These are phyloP conservation scores for Leucopternis melanops DNA, from an alignment of 2,113 vertebrate genomes.

Conservation along the genomic window DNA sequence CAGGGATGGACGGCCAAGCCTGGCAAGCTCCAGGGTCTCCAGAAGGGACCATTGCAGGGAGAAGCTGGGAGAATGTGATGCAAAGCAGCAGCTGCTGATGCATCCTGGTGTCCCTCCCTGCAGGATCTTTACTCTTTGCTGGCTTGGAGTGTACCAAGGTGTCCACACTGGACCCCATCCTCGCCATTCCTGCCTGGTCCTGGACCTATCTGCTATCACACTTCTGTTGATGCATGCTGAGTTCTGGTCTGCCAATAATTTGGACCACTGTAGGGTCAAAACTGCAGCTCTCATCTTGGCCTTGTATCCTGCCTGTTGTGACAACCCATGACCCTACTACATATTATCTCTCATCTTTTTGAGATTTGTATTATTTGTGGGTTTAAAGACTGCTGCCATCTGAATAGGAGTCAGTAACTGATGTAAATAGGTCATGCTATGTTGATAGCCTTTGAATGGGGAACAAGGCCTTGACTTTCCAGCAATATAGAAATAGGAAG, in stretches of 20 bases:
- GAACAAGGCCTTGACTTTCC: neutral
- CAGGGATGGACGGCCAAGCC: neutral
- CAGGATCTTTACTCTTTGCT: neutral
- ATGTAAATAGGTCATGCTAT: neutral
- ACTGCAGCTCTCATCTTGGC: neutral
- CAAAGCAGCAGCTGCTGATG: neutral
- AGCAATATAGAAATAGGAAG: neutral
- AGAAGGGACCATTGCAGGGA: neutral
- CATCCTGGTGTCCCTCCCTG: neutral
- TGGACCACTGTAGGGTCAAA: neutral
- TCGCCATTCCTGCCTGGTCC: fast-evolving
- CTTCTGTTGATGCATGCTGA: neutral
- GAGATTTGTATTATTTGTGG: neutral
- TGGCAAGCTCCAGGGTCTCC: neutral
- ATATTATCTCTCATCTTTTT: neutral
- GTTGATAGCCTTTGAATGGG: neutral
- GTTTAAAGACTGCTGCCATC: neutral
- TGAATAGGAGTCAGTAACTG: neutral
- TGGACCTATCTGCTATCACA: neutral
- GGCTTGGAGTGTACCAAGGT: neutral
- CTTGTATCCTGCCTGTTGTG: neutral
- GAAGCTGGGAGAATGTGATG: neutral
- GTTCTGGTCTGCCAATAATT: neutral
- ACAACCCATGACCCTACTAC: neutral
- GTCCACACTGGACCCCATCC: neutral